phyloP scores from a whole-genome alignment of 2,888 invertebrate genomes.

The Drosophila maculinotata region DNA sequence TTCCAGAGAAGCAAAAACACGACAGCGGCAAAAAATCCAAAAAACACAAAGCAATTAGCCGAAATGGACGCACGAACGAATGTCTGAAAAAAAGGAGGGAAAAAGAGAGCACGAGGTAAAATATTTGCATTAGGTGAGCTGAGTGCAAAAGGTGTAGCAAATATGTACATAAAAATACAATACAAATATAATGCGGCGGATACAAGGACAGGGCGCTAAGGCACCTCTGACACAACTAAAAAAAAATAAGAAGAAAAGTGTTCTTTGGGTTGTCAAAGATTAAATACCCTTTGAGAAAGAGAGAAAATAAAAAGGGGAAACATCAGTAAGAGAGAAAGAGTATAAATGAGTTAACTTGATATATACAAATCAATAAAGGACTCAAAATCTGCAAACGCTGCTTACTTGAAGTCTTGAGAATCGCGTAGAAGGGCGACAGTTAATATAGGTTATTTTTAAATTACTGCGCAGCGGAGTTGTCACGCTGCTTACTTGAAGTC shows the following conservation, averaged over 20 bases:
- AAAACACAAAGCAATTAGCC: slow-evolving; percentile 75
- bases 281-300: slow-evolving; percentile 1
- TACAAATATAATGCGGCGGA: slow-evolving; percentile 36
- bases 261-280: background rate
- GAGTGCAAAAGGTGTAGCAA: slow-evolving; percentile 48
- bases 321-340: no score
- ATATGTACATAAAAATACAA: slow-evolving; percentile 59
- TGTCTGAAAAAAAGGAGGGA: slow-evolving; percentile 53
- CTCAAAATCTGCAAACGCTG: no score
- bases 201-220: slow-evolving; percentile 5
- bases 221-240: background rate
- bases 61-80: slow-evolving; percentile 69
- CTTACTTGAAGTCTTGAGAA: no score
- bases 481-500: no score
- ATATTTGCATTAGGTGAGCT: slow-evolving; percentile 74
- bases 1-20: slow-evolving; percentile 34
- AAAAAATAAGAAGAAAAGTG: background rate
- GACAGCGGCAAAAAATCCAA: slow-evolving; percentile 23
- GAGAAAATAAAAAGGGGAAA: no score
- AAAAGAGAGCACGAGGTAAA: slow-evolving; percentile 55
- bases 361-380: no score
- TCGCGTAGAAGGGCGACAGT: no score
- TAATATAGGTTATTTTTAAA: no score
- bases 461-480: no score
- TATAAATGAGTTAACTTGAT: no score